Base-by-base conservation (phyloP, 2,113 vertebrate genomes). In the Bombycilla garrulus region DNA sequence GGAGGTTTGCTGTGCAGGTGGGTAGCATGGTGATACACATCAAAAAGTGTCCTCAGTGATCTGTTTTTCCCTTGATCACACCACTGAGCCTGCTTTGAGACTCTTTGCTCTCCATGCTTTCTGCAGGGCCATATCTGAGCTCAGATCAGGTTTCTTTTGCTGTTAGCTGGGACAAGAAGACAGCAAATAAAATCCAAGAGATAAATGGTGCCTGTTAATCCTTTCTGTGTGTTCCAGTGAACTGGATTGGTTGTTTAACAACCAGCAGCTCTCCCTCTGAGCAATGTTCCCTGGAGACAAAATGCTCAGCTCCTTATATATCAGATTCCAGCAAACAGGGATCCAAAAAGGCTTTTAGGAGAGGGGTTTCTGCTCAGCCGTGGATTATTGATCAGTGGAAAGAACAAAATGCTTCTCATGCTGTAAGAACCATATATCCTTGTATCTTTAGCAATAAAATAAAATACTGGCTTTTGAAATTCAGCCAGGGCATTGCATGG, bases 271-370 rank as follows among this genome's bases (percentile, higher is more conserved):
- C 72, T 91, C 42, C n/a, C 17, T 53, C 65, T 79, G 70, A 23
- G 69, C 62, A 44, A 9, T 25, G 36, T 65, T 82, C 77, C 48
- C 67, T 64, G 51, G 79, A 93, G 56, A 76, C 45, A 62, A 54
- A 92, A 48, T 3, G 19, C 69, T 58, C 47, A 81, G 25, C 29
- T 54, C 48, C 67, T 90, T 56, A 38, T 10, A 8, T 86, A 89
- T 57, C 81, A 33, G 33, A 28, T 95, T 95, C 76, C 79, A 81
- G 73, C 73, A 92, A 88, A 81, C 0, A 0, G 53, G 47, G 62
- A 78, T 95, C 92, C 89, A 90, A 95, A 96, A 96, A 93, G 56
- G 61, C 82, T 93, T 95, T 95, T 67, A 84, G 81, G 54, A 61
- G 40, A 47, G 35, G 38, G n/a, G 56, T 81, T 93, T 94, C 64